These are phyloP conservation scores for Alosa sapidissima DNA, from an alignment of 2,797 vertebrate species.

Conservation along the genomic window DNA sequence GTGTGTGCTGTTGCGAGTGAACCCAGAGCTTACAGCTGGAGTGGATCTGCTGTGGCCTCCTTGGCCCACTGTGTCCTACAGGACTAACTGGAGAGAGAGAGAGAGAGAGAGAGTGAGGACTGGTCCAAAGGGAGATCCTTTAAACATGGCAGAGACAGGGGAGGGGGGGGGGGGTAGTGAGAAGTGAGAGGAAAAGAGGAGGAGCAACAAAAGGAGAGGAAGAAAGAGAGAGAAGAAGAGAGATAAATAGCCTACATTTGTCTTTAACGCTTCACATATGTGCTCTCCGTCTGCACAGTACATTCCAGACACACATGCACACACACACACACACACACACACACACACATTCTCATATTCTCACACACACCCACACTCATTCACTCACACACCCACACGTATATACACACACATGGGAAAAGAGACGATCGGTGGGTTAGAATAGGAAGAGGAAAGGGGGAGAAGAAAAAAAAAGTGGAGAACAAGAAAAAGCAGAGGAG, in stretches of 20 bases:
- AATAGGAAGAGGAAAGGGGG: not conserved
- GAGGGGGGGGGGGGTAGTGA: not conserved
- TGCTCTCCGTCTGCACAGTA: constrained; percentile 15
- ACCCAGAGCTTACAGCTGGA: not conserved
- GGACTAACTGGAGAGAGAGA: constrained; percentile 9
- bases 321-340: not conserved
- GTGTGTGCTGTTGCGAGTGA: not conserved
- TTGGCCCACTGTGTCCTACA: not conserved
- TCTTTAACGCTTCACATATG: constrained; percentile 24
- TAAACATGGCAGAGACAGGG: constrained; percentile 1
- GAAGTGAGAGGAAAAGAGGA: not conserved
- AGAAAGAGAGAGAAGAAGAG: not conserved
- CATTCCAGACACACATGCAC: constrained; percentile 10
- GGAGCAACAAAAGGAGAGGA: not conserved
- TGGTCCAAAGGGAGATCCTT: not conserved
- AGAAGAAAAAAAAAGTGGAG: not conserved
- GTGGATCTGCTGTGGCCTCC: not conserved
- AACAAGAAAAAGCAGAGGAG: not conserved
- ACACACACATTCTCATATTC: not conserved
- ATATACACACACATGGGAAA: not conserved
- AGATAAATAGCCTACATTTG: constrained; percentile 16
- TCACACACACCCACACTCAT: not conserved
- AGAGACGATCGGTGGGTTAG: not conserved
- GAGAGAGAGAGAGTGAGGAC: not conserved
- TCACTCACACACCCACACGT: not conserved